Evolutionary conservation across 2,888 invertebrate species (phyloP).

Genomic region (Thymelicus lineola): DNA sequence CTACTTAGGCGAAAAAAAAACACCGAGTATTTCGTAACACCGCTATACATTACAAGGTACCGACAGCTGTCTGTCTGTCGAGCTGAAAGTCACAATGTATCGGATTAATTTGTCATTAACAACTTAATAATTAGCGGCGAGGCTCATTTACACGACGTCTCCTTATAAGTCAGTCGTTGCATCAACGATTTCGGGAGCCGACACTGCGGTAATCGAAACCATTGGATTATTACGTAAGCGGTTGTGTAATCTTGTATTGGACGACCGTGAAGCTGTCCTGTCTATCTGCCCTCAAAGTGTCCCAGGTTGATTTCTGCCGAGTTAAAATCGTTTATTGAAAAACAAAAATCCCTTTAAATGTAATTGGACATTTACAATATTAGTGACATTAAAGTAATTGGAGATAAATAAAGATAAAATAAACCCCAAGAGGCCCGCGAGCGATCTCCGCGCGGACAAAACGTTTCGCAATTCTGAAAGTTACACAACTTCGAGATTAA

Average conservation of each 20-base stretch:
- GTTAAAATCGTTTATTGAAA: too few relatives aligned
- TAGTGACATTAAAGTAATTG: neutral
- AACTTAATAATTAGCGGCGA: slow-evolving; percentile 11
- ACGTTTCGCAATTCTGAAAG: slow-evolving; percentile 21
- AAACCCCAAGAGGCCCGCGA: slow-evolving; percentile 1
- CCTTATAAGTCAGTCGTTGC: slow-evolving; percentile 12
- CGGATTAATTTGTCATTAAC: slow-evolving; percentile 16
- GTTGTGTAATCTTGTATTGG: neutral
- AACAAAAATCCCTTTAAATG: neutral
- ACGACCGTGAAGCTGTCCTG: neutral
- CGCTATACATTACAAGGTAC: neutral
- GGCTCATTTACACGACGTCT: slow-evolving; percentile 2
- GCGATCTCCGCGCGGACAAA: neutral
- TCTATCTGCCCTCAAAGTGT: neutral
- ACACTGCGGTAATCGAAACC: neutral
- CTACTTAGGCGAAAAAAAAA: too few relatives aligned
- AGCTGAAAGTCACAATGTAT: neutral
- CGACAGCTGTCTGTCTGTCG: slow-evolving; percentile 7
- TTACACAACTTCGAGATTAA: slow-evolving; percentile 32
- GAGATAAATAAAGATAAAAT: neutral
- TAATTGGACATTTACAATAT: neutral
- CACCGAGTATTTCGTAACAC: neutral
- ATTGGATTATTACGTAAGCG: slow-evolving; percentile 13
- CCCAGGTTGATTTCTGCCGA: neutral
- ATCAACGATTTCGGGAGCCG: neutral